These are phyloP conservation scores for Sebastes nivosus DNA, from an alignment of 2,797 vertebrate species.

Conservation along the genomic window DNA sequence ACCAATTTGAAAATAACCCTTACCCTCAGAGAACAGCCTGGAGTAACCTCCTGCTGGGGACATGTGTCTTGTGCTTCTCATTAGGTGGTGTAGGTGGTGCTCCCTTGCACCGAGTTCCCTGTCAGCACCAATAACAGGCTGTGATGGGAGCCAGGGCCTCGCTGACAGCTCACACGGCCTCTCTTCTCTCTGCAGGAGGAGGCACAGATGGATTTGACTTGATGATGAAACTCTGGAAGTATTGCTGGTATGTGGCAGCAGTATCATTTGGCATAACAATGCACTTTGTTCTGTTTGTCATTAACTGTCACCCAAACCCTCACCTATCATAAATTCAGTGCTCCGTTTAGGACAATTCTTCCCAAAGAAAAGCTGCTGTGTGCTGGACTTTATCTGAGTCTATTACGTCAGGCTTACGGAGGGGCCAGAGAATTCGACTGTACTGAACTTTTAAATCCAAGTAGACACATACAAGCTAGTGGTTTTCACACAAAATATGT, in stretches of 20 bases:
- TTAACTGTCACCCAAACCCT: not conserved
- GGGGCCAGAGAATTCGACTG: not conserved
- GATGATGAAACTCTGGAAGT: not conserved
- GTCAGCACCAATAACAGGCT: not conserved
- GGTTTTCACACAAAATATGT: not conserved
- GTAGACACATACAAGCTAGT: not conserved
- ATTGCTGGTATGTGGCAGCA: slow-evolving; percentile 8
- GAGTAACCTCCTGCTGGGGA: not conserved
- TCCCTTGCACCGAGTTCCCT: not conserved
- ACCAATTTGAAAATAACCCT: not conserved
- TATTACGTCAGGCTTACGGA: not conserved
- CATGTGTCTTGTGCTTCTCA: not conserved
- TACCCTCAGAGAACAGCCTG: not conserved
- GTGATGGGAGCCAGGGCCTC: not conserved
- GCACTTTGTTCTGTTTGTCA: not conserved
- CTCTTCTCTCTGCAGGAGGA: not conserved
- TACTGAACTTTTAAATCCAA: not conserved
- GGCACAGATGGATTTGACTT: not conserved
- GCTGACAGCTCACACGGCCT: not conserved
- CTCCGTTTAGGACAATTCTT: not conserved
- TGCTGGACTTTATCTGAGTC: not conserved
- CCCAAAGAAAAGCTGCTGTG: not conserved
- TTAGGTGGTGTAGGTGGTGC: not conserved
- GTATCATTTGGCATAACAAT: not conserved
- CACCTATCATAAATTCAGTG: not conserved